Conservation (phyloP, 1,140 invertebrate genomes). For the Drosophila murphyi region DNA sequence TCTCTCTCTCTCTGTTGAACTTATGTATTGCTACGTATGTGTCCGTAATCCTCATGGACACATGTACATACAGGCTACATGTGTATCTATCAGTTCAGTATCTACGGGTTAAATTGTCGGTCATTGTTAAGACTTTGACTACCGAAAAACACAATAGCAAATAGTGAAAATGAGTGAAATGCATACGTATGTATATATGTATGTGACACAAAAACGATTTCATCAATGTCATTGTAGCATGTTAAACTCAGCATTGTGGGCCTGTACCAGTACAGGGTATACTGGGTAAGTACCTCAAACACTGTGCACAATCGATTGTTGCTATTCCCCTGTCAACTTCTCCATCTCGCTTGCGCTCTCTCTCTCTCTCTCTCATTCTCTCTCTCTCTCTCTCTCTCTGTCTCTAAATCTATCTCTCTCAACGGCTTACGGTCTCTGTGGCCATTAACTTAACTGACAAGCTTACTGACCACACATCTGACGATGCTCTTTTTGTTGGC, state of each 20-base stretch:
- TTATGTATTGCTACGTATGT: too few species aligned
- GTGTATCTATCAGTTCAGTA: too few species aligned
- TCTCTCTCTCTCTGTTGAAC: too few species aligned
- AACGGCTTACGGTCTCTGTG: neutral
- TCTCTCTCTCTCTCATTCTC: neutral
- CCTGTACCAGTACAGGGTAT: neutral
- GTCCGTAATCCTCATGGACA: too few species aligned
- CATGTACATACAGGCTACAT: too few species aligned
- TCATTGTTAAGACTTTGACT: too few species aligned
- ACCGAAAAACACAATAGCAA: too few species aligned
- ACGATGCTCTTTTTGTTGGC: slow-evolving; percentile 49
- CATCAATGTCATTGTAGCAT: too few species aligned
- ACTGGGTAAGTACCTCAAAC: neutral
- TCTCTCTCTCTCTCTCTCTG: neutral
- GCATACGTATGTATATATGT: too few species aligned
- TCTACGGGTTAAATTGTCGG: too few species aligned
- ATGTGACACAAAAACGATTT: too few species aligned
- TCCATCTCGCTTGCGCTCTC: neutral
- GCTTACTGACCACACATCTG: slow-evolving; percentile 15
- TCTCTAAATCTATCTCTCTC: neutral
- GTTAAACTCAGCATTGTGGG: neutral
- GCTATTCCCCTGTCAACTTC: slow-evolving; percentile 7
- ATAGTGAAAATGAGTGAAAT: too few species aligned
- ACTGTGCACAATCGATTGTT: slow-evolving; percentile 28
- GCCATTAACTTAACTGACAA: slow-evolving; percentile 19